phyloP scores from a whole-genome alignment of 2,888 invertebrate genomes.

The Chymomyza fuscimana region DNA sequence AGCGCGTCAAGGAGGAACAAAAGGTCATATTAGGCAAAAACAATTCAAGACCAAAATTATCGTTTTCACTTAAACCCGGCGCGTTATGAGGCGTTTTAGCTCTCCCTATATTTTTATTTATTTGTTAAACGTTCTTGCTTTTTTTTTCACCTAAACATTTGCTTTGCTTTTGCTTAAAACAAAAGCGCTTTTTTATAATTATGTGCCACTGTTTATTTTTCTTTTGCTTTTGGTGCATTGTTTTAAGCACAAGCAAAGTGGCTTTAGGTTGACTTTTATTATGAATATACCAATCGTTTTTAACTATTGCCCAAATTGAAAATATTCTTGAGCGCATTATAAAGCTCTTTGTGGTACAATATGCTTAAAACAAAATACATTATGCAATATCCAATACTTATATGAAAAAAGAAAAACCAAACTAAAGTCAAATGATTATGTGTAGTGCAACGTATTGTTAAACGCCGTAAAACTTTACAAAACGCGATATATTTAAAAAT shows the following conservation, averaged over 20 bases:
- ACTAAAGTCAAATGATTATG: constrained; percentile 24
- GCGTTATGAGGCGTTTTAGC: constrained; percentile 82
- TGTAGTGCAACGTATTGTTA: constrained; percentile 43
- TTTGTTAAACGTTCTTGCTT: constrained; percentile 55
- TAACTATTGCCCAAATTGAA: constrained; percentile 41
- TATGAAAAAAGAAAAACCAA: constrained; percentile 21
- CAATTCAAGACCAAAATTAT: constrained; percentile 96
- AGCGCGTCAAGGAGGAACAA: constrained; percentile 95
- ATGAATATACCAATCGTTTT: constrained; percentile 20
- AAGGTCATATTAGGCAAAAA: constrained; percentile 98
- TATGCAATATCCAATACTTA: constrained; percentile 48
- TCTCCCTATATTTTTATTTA: constrained; percentile 2
- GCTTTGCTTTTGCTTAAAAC: constrained; percentile 48
- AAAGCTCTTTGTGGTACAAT: constrained; percentile 60
- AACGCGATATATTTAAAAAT: constrained; percentile 34
- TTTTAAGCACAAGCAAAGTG: constrained; percentile 46
- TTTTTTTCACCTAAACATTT: constrained; percentile 43
- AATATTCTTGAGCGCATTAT: constrained; percentile 45
- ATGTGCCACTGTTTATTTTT: constrained; percentile 51
- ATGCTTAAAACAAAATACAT: constrained; percentile 35
- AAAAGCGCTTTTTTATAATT: constrained; percentile 34
- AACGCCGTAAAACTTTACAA: constrained; percentile 30
- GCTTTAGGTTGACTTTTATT: constrained; percentile 26
- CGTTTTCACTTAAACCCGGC: constrained; percentile 91
- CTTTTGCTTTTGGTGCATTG: constrained; percentile 34